Evolutionary conservation across 1,140 invertebrate species (phyloP).

Genomic region (Aphidius gifuensis): DNA sequence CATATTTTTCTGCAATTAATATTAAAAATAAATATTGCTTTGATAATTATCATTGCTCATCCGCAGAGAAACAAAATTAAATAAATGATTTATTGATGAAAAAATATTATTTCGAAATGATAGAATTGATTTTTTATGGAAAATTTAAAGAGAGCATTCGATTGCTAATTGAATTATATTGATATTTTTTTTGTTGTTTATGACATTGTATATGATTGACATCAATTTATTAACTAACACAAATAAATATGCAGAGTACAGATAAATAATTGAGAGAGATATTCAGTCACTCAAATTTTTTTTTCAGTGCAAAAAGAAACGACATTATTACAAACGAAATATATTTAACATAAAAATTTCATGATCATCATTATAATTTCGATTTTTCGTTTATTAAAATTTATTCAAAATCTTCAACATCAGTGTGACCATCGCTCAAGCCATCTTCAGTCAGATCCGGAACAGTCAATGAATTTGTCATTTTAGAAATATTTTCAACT

Average conservation of each 20-base stretch:
- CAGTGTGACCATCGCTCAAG: conserved; percentile 45
- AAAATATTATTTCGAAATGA: too few relatives aligned
- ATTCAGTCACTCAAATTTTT: too few relatives aligned
- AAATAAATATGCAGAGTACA: too few relatives aligned
- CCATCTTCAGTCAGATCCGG: conserved; percentile 33
- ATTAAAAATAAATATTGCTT: conserved; percentile 30
- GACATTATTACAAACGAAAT: neutral
- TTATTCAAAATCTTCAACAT: conserved; percentile 46
- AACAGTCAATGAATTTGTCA: conserved; percentile 38
- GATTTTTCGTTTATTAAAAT: neutral
- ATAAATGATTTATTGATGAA: too few relatives aligned
- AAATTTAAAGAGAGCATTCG: too few relatives aligned
- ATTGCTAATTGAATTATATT: too few relatives aligned
- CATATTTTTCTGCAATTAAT: conserved; percentile 45
- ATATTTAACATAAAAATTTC: neutral
- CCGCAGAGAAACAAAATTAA: neutral
- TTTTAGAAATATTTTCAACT: conserved; percentile 45
- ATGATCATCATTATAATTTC: neutral
- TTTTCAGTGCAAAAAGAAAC: too few relatives aligned
- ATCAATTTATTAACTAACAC: too few relatives aligned
- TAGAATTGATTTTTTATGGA: too few relatives aligned
- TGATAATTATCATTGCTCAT: conserved; percentile 4
- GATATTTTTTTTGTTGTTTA: too few relatives aligned
- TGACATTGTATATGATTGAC: too few relatives aligned
- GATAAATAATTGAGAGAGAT: too few relatives aligned